Evolutionary conservation across 2,797 vertebrate species (phyloP).

Genomic region (Halcyon chelicuti): DNA sequence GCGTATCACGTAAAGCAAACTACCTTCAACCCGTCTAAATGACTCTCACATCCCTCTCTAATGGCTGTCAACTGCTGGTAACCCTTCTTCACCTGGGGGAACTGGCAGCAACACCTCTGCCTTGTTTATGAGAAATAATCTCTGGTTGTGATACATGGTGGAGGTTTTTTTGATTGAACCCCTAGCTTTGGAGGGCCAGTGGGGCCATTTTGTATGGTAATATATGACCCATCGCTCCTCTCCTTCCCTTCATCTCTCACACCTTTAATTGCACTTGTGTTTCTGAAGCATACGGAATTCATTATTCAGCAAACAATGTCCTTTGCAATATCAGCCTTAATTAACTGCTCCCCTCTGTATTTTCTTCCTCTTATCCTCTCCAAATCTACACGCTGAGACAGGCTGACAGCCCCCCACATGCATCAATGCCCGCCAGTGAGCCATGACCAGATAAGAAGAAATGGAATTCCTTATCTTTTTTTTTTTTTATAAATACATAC

Average conservation of each 20-base stretch:
- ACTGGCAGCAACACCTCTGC: background rate
- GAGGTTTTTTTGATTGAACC: background rate
- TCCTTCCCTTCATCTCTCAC: conserved; percentile 42
- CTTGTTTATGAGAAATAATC: background rate
- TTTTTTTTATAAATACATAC: no score
- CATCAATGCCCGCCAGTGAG: conserved; percentile 69
- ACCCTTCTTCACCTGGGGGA: background rate
- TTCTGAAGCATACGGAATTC: conserved; percentile 72
- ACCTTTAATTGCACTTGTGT: conserved; percentile 75
- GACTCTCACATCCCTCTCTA: background rate
- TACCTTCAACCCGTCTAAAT: background rate
- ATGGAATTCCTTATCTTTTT: conserved; percentile 82
- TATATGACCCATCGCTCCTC: background rate
- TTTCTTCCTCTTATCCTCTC: conserved; percentile 74
- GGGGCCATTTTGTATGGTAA: background rate
- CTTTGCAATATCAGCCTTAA: conserved; percentile 79
- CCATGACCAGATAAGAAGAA: conserved; percentile 82
- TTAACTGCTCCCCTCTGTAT: conserved; percentile 77
- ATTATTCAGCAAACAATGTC: conserved; percentile 80
- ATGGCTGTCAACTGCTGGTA: background rate
- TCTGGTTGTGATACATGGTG: background rate
- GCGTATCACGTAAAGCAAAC: background rate
- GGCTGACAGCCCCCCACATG: conserved; percentile 55
- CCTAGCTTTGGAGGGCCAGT: background rate
- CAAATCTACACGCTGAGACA: conserved; percentile 61